Evolutionary conservation across 2,113 vertebrate genomes (phyloP), one percentile per base, ranked within the genome.

Genomic region (Lynx canadensis): DNA sequence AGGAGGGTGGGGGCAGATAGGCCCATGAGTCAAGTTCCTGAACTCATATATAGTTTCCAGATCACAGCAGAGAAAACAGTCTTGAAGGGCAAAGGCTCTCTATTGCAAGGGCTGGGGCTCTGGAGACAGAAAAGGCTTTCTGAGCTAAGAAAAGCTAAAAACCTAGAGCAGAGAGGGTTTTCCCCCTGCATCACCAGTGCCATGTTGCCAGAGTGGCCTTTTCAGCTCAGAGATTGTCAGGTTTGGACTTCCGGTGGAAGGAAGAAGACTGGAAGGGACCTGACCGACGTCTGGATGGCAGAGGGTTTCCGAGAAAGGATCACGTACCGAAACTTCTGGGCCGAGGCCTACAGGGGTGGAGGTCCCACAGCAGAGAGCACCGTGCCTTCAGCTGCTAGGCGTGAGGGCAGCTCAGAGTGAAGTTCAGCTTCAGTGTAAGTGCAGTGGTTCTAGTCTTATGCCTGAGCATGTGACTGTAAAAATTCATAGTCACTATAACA

Each of bases 161-260:
- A 25, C n/a, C 85, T 45, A 50, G 48, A 87, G 21, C 66, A 52
- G 48, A 48, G n/a, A 48, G n/a, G 0, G 13, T n/a, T 82, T n/a
- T 45, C 10, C 13, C 48, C 29, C 19, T 0, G 13, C 41, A 33
- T 11, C 1, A 0, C 50, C 71, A 0, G 0, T 15, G 21, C 14
- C 33, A 16, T 13, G 29, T 18, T 33, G 6, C 4, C 33, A 36
- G 80, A 2, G 6, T 1, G 3, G 38, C 29, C 50, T 69, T 41
- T 45, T 27, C 16, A 11, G 14, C 73, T 52, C 66, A 10, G 85
- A 48, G 27, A 78, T 38, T 23, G 60, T 29, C 29, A 7, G 0
- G 3, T 45, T 73, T 38, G 31, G 14, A 55, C n/a, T 74, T 66
- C 65, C n/a, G 55, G 45, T 3, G 81, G 57, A 14, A 86, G 66